phyloP scores from a whole-genome alignment of 2,113 vertebrate genomes.

The Antidorcas marsupialis region DNA sequence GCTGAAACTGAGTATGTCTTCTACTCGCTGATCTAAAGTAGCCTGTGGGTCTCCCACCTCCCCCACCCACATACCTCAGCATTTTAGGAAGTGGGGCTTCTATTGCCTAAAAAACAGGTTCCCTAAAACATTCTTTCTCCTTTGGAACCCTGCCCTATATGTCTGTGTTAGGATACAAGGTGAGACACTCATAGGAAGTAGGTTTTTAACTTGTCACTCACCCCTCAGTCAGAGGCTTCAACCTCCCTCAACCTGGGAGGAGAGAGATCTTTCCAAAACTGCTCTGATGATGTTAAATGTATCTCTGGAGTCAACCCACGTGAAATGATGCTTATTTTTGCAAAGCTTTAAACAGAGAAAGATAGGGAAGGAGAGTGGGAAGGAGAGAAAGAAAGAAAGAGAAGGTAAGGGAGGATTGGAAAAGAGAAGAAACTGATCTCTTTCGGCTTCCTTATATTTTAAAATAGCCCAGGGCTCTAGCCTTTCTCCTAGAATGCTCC shows the following conservation, averaged over 20 bases:
- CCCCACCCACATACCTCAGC: background rate
- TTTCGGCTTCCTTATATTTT: background rate
- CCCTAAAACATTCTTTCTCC: background rate
- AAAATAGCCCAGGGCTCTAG: slow-evolving; percentile 7
- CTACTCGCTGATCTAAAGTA: background rate
- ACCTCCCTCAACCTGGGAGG: background rate
- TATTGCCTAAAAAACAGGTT: background rate
- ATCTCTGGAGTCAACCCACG: background rate
- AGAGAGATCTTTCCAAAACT: background rate
- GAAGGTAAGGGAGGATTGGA: background rate
- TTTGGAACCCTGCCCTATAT: background rate
- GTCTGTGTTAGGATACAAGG: background rate
- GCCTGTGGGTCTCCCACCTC: background rate
- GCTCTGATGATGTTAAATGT: background rate
- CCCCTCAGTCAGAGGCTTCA: background rate
- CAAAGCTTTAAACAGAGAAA: background rate
- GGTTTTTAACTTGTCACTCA: slow-evolving; percentile 40
- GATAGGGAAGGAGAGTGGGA: background rate
- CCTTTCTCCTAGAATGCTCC: background rate
- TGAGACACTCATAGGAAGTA: background rate
- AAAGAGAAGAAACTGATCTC: background rate
- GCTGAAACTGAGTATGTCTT: background rate
- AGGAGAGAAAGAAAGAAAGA: background rate
- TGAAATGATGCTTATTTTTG: slow-evolving; percentile 31
- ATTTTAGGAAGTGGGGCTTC: background rate